phyloP scores from a whole-genome alignment of 2,113 vertebrate genomes.

The Hippotragus niger region DNA sequence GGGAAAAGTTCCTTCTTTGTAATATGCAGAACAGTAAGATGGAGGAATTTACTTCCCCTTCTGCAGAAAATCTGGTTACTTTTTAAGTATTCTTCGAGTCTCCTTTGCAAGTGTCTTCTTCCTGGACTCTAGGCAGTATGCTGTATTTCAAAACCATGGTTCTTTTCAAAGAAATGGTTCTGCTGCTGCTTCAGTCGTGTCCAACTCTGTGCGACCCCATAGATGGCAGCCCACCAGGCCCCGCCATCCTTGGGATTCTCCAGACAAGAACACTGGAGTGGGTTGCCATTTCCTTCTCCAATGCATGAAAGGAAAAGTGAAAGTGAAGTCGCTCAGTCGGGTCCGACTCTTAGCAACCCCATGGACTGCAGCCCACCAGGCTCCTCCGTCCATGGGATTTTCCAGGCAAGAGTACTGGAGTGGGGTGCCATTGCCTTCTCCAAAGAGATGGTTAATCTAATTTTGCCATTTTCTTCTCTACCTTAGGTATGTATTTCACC shows the following conservation, averaged over 20 bases:
- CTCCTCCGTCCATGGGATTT: no score
- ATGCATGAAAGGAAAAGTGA: no score
- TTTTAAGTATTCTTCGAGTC: not conserved
- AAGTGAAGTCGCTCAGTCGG: no score
- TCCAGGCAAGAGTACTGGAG: no score
- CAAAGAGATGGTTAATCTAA: not conserved
- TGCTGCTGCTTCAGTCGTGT: no score
- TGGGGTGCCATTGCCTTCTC: not conserved
- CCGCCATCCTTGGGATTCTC: no score
- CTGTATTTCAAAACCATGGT: not conserved
- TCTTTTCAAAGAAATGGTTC: not conserved
- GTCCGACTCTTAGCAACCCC: no score
- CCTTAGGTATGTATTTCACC: conserved; percentile 82
- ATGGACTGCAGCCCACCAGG: no score
- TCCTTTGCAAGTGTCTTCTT: not conserved
- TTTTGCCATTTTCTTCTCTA: conserved; percentile 64
- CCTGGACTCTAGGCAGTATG: not conserved
- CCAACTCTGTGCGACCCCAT: no score
- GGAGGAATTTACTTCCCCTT: not conserved
- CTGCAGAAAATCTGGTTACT: not conserved
- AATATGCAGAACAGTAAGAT: not conserved
- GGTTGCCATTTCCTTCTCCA: no score
- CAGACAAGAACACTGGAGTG: no score
- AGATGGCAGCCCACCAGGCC: no score
- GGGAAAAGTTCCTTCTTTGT: not conserved